Conservation (phyloP, 2,797 vertebrate genomes). For the Sardinella longiceps region DNA sequence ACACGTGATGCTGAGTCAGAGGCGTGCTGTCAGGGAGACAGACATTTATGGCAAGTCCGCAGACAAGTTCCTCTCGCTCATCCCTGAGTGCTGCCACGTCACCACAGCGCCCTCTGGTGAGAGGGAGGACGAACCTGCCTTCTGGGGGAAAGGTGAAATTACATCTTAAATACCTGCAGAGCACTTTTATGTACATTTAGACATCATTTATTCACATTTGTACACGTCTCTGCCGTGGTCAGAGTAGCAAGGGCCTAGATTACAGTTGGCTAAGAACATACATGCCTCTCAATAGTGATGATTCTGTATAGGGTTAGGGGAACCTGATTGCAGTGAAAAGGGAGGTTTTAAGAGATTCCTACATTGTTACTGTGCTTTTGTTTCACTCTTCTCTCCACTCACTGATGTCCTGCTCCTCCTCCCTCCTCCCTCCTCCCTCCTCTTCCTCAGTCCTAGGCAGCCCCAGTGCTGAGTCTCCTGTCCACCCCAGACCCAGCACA, state of each 20-base stretch:
- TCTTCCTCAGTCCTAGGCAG: conserved; percentile 76
- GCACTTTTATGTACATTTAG: too few relatives aligned
- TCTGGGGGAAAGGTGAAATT: conserved; percentile 85
- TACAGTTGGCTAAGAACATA: background rate
- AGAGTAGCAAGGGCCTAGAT: background rate
- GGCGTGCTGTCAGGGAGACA: conserved; percentile 88
- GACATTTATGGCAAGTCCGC: conserved; percentile 93
- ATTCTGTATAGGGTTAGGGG: too few relatives aligned
- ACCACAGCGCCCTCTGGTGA: conserved; percentile 65
- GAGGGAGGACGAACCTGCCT: conserved; percentile 79
- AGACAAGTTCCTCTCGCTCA: conserved; percentile 92
- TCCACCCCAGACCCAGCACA: conserved; percentile 82
- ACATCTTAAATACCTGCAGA: background rate
- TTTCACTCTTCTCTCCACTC: background rate
- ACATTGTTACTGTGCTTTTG: background rate
- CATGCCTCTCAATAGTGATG: too few relatives aligned
- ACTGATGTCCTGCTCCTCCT: too few relatives aligned
- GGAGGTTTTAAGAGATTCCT: background rate
- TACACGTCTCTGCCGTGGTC: background rate
- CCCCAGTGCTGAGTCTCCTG: conserved; percentile 80
- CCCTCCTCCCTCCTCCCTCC: background rate
- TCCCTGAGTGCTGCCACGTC: conserved; percentile 89
- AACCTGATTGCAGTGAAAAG: too few relatives aligned
- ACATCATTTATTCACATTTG: too few relatives aligned
- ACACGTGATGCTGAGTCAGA: conserved; percentile 97